Conservation (phyloP, 2,113 vertebrate genomes). For the Platycercus adscitus region DNA sequence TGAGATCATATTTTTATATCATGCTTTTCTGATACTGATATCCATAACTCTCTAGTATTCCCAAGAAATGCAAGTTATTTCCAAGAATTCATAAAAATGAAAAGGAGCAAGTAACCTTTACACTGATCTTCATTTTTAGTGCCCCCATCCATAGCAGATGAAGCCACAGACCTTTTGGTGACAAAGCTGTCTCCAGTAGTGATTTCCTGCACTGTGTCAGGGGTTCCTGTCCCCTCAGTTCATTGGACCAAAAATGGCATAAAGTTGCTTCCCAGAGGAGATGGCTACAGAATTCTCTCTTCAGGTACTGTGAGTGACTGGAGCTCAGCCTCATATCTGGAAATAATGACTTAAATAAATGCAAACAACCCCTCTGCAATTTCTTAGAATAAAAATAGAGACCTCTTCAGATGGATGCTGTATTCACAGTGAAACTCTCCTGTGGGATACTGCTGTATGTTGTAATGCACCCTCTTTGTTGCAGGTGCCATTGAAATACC, state of each 20-base stretch:
- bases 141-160: slow-evolving; percentile 94
- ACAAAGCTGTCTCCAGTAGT: slow-evolving; percentile 85
- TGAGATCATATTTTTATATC: neutral
- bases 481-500: slow-evolving; percentile 89
- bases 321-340: neutral
- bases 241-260: slow-evolving; percentile 91
- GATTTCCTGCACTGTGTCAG: slow-evolving; percentile 88
- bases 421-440: neutral
- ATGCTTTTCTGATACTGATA: neutral
- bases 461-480: neutral
- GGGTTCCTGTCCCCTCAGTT: slow-evolving; percentile 86
- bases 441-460: neutral
- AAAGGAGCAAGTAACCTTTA: neutral
- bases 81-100: neutral
- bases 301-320: slow-evolving; percentile 78
- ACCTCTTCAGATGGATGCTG: neutral
- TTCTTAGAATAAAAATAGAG: neutral
- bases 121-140: slow-evolving; percentile 76
- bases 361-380: neutral
- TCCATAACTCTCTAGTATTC: neutral
- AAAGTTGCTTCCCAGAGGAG: slow-evolving; percentile 78
- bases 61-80: neutral
- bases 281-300: slow-evolving; percentile 84
- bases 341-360: neutral
- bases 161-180: slow-evolving; percentile 86